These are phyloP conservation scores for Lamproptera curius DNA, from an alignment of 2,888 invertebrate species.

Conservation along the genomic window DNA sequence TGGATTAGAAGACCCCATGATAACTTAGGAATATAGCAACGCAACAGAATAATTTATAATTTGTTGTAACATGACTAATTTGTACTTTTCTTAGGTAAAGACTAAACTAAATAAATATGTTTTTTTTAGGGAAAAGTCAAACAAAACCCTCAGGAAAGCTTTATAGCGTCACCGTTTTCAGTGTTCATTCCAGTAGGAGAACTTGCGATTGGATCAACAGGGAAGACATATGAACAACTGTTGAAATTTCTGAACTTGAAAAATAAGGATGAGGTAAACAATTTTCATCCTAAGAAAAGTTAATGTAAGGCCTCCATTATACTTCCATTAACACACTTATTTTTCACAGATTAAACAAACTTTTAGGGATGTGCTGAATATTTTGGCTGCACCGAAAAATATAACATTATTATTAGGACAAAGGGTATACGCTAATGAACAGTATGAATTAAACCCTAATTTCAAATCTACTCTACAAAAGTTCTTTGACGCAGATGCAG, in stretches of 20 bases:
- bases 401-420: constrained; percentile 25
- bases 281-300: too few species aligned
- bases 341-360: constrained; percentile 26
- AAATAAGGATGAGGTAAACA: constrained; percentile 21
- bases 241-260: constrained; percentile 24
- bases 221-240: constrained; percentile 23
- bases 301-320: too few species aligned
- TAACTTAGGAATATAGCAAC: too few species aligned
- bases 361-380: constrained; percentile 24
- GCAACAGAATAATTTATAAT: too few species aligned
- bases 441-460: constrained; percentile 22
- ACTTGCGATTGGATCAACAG: constrained; percentile 25
- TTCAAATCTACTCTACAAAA: constrained; percentile 24
- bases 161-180: constrained; percentile 31
- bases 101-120: too few species aligned
- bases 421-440: constrained; percentile 25
- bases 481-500: constrained; percentile 26
- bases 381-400: constrained; percentile 25
- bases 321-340: background rate
- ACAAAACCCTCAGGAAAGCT: too few species aligned
- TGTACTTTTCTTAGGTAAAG: too few species aligned
- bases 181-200: constrained; percentile 27
- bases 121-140: too few species aligned
- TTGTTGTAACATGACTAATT: too few species aligned
- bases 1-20: too few species aligned